Percentiles rank a stretch among this genome's conserved stretches.
Conservation (phyloP, 2,797 vertebrate species). For the Erpetoichthys calabaricus region DNA sequence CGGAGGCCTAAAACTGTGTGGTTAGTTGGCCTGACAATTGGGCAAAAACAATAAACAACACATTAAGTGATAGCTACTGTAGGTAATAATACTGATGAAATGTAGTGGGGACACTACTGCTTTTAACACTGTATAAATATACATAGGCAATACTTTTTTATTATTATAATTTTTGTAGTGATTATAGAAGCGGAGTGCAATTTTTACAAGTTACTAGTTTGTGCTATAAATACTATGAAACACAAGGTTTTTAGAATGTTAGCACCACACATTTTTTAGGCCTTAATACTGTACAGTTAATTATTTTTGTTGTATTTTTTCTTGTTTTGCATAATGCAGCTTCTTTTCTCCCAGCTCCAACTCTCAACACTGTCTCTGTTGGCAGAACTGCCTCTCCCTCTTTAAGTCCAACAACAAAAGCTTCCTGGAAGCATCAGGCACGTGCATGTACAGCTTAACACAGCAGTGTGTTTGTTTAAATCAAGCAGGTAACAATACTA, state of each 20-base stretch:
- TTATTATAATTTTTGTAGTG: slow-evolving; percentile 94
- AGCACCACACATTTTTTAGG: slow-evolving; percentile 99
- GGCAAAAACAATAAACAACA: slow-evolving; percentile 62
- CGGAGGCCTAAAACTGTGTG: slow-evolving; percentile 95
- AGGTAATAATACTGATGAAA: slow-evolving; percentile 74
- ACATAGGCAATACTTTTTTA: slow-evolving; percentile 93
- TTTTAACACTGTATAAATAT: slow-evolving; percentile 97
- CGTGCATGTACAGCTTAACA: slow-evolving; percentile 86
- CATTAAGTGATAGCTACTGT: slow-evolving; percentile 61
- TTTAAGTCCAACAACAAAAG: slow-evolving; percentile 72
- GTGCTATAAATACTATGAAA: slow-evolving; percentile 99
- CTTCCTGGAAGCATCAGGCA: slow-evolving; percentile 96
- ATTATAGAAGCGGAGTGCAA: slow-evolving; percentile 99
- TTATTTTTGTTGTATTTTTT: slow-evolving; percentile 41
- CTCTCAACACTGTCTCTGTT: slow-evolving; percentile 63
- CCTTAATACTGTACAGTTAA: slow-evolving; percentile 98
- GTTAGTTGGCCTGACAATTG: slow-evolving; percentile 70
- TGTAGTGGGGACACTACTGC: slow-evolving; percentile 73
- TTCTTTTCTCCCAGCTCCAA: slow-evolving; percentile 69
- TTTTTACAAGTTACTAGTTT: slow-evolving; percentile 99
- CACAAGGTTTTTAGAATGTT: slow-evolving; percentile 92
- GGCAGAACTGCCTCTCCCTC: slow-evolving; percentile 60
- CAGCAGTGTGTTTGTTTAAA: slow-evolving; percentile 64
- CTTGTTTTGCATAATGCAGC: slow-evolving; percentile 95
- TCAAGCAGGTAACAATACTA: slow-evolving; percentile 87